Conservation (phyloP, 2,113 vertebrate genomes). For the Salvelinus fontinalis region DNA sequence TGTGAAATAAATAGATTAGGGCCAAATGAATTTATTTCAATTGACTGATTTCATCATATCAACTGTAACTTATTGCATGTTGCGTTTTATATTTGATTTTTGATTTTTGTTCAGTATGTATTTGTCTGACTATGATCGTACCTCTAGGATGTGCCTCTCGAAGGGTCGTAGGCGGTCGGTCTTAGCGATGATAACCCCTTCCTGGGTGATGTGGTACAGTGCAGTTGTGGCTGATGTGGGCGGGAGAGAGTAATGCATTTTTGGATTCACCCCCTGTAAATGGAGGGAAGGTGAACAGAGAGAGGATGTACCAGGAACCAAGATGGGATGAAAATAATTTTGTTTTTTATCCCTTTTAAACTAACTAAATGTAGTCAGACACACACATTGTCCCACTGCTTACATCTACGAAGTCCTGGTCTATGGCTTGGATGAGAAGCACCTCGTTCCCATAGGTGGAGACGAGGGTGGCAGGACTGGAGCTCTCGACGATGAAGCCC, state of each 20-base stretch:
- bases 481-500: constrained; percentile 71
- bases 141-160: constrained; percentile 71
- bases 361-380: neutral
- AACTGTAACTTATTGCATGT: no score
- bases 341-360: no score
- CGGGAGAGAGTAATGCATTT: constrained; percentile 61
- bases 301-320: no score
- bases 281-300: no score
- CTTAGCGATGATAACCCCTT: constrained; percentile 68
- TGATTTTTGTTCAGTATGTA: no score
- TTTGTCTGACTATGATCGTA: constrained; percentile 18
- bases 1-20: no score
- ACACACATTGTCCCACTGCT: neutral
- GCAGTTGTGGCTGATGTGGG: constrained; percentile 46
- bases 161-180: constrained; percentile 60
- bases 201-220: constrained; percentile 68
- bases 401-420: constrained; percentile 76
- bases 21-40: no score
- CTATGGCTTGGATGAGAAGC: constrained; percentile 67
- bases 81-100: no score
- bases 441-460: constrained; percentile 72
- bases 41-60: no score
- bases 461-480: constrained; percentile 67
- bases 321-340: no score
- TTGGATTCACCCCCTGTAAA: constrained; percentile 68